Evolutionary conservation across 2,888 invertebrate genomes (phyloP).

Genomic region (Microctonus aethiopoides): DNA sequence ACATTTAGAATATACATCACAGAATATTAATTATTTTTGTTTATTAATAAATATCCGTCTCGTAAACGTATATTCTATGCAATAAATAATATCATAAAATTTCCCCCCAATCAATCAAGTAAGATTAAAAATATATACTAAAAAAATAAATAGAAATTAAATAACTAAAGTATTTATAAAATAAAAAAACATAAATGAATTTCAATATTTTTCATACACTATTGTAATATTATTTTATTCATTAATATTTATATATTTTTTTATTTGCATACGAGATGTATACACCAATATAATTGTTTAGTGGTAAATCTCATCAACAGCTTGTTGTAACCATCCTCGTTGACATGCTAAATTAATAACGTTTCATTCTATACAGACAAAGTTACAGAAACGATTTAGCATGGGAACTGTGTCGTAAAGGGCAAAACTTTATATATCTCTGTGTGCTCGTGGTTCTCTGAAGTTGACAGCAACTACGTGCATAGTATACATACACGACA

Average conservation of each 20-base stretch:
- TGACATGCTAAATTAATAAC: conserved; percentile 25
- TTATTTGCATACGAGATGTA: too few relatives aligned
- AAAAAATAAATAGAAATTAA: too few relatives aligned
- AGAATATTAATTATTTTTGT: too few relatives aligned
- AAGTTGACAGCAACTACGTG: conserved; percentile 26
- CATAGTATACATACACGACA: not conserved
- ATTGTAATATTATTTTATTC: not conserved
- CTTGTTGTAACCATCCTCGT: conserved; percentile 2
- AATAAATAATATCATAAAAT: too few relatives aligned
- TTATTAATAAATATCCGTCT: too few relatives aligned
- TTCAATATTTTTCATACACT: too few relatives aligned
- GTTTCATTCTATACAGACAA: conserved; percentile 18
- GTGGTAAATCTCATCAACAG: conserved; percentile 1
- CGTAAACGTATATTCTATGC: too few relatives aligned
- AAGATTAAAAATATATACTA: too few relatives aligned
- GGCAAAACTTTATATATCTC: conserved; percentile 22
- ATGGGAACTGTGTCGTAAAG: conserved; percentile 19
- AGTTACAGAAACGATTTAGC: conserved; percentile 23
- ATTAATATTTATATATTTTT: not conserved
- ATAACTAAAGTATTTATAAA: too few relatives aligned
- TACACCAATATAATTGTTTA: conserved; percentile 1
- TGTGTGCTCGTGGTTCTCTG: conserved; percentile 15
- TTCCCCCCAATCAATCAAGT: too few relatives aligned
- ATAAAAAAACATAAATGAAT: too few relatives aligned
- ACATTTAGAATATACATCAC: too few relatives aligned